Conservation (phyloP, 2,113 vertebrate species). For the Bagarius yarrelli region DNA sequence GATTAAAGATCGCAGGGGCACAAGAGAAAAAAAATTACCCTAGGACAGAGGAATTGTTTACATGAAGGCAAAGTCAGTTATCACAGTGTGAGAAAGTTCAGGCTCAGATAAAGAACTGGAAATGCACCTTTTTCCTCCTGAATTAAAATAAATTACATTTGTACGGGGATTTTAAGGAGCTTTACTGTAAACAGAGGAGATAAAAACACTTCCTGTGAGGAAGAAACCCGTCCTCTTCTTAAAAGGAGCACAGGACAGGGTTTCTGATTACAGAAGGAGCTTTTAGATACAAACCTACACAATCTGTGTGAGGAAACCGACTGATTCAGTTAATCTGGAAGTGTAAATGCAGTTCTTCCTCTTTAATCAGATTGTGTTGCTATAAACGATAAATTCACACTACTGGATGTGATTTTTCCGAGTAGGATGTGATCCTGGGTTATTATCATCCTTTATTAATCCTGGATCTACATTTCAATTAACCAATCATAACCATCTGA, state of each 20-base stretch:
- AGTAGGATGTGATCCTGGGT: too few relatives aligned
- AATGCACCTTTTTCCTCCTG: background rate
- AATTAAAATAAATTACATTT: background rate
- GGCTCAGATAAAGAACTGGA: constrained; percentile 9
- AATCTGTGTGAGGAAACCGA: background rate
- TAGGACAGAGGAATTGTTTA: background rate
- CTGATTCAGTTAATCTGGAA: background rate
- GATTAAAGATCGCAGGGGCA: constrained; percentile 24
- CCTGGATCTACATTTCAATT: too few relatives aligned
- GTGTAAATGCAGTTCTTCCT: too few relatives aligned
- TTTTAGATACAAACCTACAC: background rate
- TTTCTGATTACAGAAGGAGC: background rate
- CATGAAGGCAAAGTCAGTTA: constrained; percentile 32
- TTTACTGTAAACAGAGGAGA: background rate
- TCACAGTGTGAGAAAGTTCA: background rate
- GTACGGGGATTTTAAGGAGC: background rate
- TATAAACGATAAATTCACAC: too few relatives aligned
- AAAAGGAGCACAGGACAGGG: background rate
- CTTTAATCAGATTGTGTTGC: too few relatives aligned
- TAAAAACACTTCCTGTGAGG: too few relatives aligned
- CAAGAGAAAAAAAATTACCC: constrained; percentile 30
- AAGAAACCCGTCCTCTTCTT: background rate
- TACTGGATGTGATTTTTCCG: too few relatives aligned
- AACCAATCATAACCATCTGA: too few relatives aligned
- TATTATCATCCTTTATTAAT: too few relatives aligned